These are phyloP conservation scores for Esox niger DNA, from an alignment of 2,113 vertebrate species.

Conservation along the genomic window DNA sequence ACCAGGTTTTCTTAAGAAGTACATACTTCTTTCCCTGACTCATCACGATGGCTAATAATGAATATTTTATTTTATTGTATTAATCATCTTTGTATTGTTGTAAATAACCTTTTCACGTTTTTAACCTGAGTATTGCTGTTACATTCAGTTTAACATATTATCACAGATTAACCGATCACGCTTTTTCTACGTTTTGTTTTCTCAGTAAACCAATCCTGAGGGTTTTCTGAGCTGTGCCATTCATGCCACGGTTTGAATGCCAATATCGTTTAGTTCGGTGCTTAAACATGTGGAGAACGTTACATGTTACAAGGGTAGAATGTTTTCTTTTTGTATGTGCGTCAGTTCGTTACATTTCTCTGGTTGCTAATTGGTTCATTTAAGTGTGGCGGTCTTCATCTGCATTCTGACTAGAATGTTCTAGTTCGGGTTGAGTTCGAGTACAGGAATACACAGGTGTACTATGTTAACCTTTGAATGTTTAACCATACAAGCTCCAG, in stretches of 20 bases:
- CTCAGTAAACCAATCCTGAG: too few species aligned
- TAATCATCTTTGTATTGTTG: too few species aligned
- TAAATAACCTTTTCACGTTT: too few species aligned
- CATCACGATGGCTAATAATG: too few species aligned
- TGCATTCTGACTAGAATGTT: neutral
- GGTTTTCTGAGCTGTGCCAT: too few species aligned
- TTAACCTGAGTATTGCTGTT: too few species aligned
- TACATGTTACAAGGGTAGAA: neutral
- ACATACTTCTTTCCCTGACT: too few species aligned
- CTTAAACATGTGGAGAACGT: neutral
- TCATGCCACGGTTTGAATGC: neutral
- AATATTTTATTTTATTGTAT: too few species aligned
- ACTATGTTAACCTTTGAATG: neutral
- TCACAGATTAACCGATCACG: neutral
- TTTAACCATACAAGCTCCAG: neutral
- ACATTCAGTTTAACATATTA: too few species aligned
- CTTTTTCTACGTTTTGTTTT: neutral
- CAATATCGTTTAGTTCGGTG: neutral
- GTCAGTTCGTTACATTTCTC: neutral
- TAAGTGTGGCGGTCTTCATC: neutral
- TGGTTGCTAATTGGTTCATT: neutral
- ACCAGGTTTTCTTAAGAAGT: too few species aligned
- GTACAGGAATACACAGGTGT: neutral
- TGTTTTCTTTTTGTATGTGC: too few species aligned
- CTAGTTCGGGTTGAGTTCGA: neutral